Conservation (phyloP, 2,113 vertebrate genomes). For the Anoura caudifer region DNA sequence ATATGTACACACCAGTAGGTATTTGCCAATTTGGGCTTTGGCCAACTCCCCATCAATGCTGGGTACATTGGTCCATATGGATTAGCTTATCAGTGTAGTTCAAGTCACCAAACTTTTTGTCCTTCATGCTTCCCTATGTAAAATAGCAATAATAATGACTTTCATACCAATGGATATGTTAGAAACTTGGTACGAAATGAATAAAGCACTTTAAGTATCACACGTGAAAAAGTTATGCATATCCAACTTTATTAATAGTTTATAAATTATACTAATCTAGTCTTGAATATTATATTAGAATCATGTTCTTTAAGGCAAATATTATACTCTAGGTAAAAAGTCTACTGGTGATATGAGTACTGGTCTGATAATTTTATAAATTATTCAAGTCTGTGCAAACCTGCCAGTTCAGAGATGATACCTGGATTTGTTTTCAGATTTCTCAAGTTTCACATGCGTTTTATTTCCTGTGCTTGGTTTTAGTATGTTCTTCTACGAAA, state of each 20-base stretch:
- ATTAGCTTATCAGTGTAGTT: neutral
- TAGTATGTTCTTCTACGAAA: neutral
- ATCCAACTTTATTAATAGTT: slow-evolving; percentile 47
- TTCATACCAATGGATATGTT: neutral
- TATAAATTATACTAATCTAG: slow-evolving; percentile 25
- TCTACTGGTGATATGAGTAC: neutral
- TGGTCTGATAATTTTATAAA: neutral
- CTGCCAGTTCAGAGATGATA: neutral
- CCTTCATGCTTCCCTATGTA: neutral
- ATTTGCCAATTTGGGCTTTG: neutral
- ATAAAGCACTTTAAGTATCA: neutral
- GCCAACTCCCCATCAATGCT: neutral
- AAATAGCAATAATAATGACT: neutral
- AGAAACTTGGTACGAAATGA: neutral
- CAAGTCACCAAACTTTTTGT: neutral
- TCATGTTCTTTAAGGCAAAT: neutral
- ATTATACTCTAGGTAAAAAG: neutral
- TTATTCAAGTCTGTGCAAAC: slow-evolving; percentile 7
- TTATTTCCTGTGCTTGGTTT: neutral
- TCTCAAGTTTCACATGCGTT: neutral
- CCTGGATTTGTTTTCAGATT: neutral
- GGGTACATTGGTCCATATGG: no score
- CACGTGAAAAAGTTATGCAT: neutral
- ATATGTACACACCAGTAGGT: neutral
- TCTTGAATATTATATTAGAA: neutral